phyloP scores from a whole-genome alignment of 53 echinoderm and acorn worm species.

The Hippasteria phrygiana region DNA sequence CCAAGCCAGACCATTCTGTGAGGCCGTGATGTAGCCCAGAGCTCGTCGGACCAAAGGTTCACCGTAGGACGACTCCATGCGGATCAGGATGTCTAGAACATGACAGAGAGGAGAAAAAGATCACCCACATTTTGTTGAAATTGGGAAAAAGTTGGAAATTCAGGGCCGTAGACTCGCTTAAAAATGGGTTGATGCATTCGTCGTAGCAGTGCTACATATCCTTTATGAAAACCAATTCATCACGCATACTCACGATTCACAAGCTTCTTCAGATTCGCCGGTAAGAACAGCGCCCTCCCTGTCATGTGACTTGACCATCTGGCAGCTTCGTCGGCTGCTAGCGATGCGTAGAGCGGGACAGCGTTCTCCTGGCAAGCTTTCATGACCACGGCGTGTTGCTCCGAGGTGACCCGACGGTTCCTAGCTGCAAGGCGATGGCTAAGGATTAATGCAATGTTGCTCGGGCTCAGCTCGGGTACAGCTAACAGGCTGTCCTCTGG shows the following conservation, averaged over 20 bases:
- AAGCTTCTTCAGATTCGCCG: constrained; percentile 75
- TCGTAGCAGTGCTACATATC: too few species aligned
- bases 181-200: too few species aligned
- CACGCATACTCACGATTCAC: constrained; percentile 77
- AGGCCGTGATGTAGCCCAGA: constrained; percentile 90
- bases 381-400: constrained; percentile 70
- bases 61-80: constrained; percentile 74
- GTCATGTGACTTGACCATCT: constrained; percentile 79
- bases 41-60: constrained; percentile 83
- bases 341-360: constrained; percentile 71
- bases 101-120: too few species aligned
- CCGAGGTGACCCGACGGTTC: constrained; percentile 67
- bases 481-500: constrained; percentile 65
- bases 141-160: background rate
- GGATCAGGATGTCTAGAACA: constrained; percentile 71
- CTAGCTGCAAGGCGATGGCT: constrained; percentile 60
- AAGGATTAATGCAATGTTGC: constrained; percentile 68
- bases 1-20: constrained; percentile 76
- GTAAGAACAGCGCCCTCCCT: constrained; percentile 71
- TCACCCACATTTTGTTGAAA: too few species aligned
- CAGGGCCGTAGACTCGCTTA: too few species aligned
- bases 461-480: constrained; percentile 64
- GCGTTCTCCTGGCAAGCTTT: constrained; percentile 71
- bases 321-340: constrained; percentile 72
- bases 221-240: too few species aligned